Base-by-base conservation (phyloP, 2,797 vertebrate species). In the Sebastes paucispinis region DNA sequence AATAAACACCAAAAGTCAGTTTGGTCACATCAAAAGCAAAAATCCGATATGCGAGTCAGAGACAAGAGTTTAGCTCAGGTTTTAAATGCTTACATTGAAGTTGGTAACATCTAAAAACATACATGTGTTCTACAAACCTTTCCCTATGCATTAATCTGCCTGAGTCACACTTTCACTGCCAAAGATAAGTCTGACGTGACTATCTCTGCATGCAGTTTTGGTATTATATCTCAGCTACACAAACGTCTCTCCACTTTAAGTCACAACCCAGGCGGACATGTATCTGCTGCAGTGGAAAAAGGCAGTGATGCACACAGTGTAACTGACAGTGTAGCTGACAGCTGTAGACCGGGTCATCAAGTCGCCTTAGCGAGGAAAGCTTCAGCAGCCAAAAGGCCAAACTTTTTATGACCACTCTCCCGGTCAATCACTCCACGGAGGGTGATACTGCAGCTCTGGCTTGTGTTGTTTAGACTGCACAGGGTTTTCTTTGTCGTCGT, bases 281-380 rank as follows among this genome's bases (percentile, higher is more conserved):
- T 60, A 69, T 78, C 77, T 88, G 62, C 77, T 57, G 67, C 76
- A 47, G 73, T 27, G 63, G 11, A 76, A 75, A 75, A 75, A 83
- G 12, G 57, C 60, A 70, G 71, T 2, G 70, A 84, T 75, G 87
- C 81, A 83, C 55, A 69, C 69, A 66, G 73, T 63, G 75, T 31
- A 72, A 73, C 69, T 79, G 89, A 69, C 69, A 66, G 73, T 63
- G 75, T 31, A 72, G 71, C 69, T 79, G 89, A 89, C 85, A 91
- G 81, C 75, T 36, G 47, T 79, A 81, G 64, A 58, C 72, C 29
- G 43, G 72, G 73, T 80, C 77, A 86, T 86, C 71, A 39, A 69
- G 76, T 39, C 55, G 57, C 20, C 76, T 67, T 13, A 71, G 34
- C 3, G 20, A 64, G 69, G 62, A 59, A 31, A 43, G 32, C 68